These are phyloP conservation scores for Drosophila trapezifrons DNA, from an alignment of 1,140 invertebrate species.

Conservation along the genomic window DNA sequence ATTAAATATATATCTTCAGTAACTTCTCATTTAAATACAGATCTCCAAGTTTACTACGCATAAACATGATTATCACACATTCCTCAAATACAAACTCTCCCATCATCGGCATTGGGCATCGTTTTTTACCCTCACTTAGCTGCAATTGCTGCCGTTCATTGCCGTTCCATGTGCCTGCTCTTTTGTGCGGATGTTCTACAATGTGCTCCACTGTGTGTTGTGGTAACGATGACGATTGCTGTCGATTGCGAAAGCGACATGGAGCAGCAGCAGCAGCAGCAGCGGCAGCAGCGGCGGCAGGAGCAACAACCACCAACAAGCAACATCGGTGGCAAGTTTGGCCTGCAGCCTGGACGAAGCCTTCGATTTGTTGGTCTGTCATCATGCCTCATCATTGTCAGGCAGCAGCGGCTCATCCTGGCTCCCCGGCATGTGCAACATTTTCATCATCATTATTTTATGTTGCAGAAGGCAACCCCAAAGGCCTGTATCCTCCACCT, in stretches of 20 bases:
- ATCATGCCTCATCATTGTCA: slow-evolving; percentile 82
- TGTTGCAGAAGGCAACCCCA: slow-evolving; percentile 62
- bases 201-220: slow-evolving; percentile 76
- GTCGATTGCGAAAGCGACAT: slow-evolving; percentile 42
- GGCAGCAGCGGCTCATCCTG: slow-evolving; percentile 46
- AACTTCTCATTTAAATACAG: no score
- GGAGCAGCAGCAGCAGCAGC: slow-evolving; percentile 24
- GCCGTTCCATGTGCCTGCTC: slow-evolving; percentile 50
- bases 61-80: slow-evolving; percentile 56
- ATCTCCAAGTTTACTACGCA: slow-evolving; percentile 20
- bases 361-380: slow-evolving; percentile 82
- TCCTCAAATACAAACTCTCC: slow-evolving; percentile 57
- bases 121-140: slow-evolving; percentile 59
- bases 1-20: no score
- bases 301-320: slow-evolving; percentile 24
- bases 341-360: slow-evolving; percentile 61
- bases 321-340: slow-evolving; percentile 74
- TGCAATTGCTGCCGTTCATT: slow-evolving; percentile 39
- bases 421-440: slow-evolving; percentile 73
- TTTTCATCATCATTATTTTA: slow-evolving; percentile 82
- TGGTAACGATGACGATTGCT: slow-evolving; percentile 78
- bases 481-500: slow-evolving; percentile 48
- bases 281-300: slow-evolving; percentile 15
- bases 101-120: slow-evolving; percentile 56
- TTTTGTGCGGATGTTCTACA: slow-evolving; percentile 76